Conservation (phyloP, 2,113 vertebrate genomes). For the Trichomycterus rosablanca region DNA sequence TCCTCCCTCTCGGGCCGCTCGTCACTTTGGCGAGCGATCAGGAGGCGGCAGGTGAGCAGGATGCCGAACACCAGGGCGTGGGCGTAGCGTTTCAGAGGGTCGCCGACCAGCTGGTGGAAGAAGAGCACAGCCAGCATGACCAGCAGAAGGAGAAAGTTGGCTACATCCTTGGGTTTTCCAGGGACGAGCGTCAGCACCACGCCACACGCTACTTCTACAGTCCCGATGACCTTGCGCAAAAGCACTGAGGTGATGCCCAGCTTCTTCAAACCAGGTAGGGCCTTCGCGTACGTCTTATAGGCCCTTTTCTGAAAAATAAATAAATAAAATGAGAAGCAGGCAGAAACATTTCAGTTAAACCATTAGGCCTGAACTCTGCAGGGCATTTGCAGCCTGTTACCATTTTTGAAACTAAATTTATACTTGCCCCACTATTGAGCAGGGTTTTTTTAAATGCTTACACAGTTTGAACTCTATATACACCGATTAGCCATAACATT, state of each 20-base stretch:
- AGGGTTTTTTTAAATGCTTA: no score
- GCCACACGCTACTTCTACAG: constrained; percentile 89
- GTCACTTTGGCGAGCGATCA: constrained; percentile 90
- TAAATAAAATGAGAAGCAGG: no score
- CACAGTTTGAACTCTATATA: no score
- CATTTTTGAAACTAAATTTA: no score
- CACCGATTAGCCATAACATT: no score
- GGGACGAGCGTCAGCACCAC: constrained; percentile 92
- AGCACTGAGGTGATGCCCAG: constrained; percentile 92
- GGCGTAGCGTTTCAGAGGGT: constrained; percentile 93
- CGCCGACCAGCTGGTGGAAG: constrained; percentile 95
- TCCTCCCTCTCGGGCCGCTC: constrained; percentile 79
- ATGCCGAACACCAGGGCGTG: constrained; percentile 96
- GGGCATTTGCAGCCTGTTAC: no score
- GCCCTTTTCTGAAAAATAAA: constrained; percentile 82
- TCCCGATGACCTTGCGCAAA: constrained; percentile 91
- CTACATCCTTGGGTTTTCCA: constrained; percentile 90
- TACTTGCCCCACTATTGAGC: no score
- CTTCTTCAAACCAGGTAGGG: constrained; percentile 89
- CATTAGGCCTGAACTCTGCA: no score
- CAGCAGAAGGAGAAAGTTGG: constrained; percentile 92
- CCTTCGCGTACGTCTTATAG: constrained; percentile 95
- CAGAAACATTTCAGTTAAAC: no score
- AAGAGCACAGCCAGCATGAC: constrained; percentile 92
- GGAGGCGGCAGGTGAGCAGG: constrained; percentile 91